Conservation (phyloP, 2,888 invertebrate species). For the Ceramica pisi region DNA sequence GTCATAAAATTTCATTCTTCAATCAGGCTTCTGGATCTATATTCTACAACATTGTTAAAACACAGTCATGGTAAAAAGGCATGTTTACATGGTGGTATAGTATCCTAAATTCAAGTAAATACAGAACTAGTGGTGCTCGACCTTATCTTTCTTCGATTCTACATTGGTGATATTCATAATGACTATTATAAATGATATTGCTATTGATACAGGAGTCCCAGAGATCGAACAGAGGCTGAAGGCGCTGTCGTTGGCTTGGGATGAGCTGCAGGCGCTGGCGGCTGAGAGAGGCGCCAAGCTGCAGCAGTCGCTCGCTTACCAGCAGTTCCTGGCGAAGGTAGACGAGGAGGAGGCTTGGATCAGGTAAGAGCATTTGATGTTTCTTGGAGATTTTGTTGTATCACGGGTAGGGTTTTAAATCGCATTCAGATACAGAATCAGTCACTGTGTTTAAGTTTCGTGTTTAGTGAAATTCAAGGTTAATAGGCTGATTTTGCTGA, state of each 20-base stretch:
- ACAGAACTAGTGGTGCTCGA: not conserved
- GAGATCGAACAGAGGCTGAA: slow-evolving; percentile 97
- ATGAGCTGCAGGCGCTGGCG: slow-evolving; percentile 96
- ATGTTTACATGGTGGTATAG: too few relatives aligned
- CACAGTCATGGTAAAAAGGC: too few relatives aligned
- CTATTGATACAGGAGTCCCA: slow-evolving; percentile 93
- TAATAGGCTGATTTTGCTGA: not conserved
- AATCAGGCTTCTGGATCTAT: too few relatives aligned
- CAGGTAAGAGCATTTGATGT: slow-evolving; percentile 81
- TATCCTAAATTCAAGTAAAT: not conserved
- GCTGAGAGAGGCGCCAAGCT: slow-evolving; percentile 97
- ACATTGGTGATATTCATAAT: not conserved
- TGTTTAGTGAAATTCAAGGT: not conserved
- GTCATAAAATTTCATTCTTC: too few relatives aligned
- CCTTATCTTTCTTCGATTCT: not conserved
- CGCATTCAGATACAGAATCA: not conserved
- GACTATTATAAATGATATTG: not conserved
- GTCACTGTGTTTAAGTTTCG: not conserved
- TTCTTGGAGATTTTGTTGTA: not conserved
- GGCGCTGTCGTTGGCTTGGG: slow-evolving; percentile 97
- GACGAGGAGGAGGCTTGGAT: slow-evolving; percentile 99
- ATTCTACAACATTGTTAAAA: too few relatives aligned
- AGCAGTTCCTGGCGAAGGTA: slow-evolving; percentile 99
- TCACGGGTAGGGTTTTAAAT: not conserved
- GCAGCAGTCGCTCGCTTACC: slow-evolving; percentile 99